Evolutionary conservation across 92 coral and sea anemone species (phyloP).

Genomic region (Siderastrea siderea): DNA sequence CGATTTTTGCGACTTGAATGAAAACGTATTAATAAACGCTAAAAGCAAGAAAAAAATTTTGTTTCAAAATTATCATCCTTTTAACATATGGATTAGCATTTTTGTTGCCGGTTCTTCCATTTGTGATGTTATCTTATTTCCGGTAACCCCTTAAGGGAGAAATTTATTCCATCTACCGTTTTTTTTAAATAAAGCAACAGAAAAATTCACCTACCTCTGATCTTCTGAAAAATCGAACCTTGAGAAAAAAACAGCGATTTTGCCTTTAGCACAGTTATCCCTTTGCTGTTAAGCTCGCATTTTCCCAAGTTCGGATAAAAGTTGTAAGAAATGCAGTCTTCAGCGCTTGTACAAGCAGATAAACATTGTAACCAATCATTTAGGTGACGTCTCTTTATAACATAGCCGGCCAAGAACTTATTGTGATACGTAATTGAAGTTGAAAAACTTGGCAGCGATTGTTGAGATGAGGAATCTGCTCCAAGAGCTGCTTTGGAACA

Average conservation of each 20-base stretch:
- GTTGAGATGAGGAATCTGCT: not conserved
- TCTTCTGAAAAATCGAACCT: slow-evolving; percentile 21
- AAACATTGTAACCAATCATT: slow-evolving; percentile 18
- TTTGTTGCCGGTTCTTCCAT: no score
- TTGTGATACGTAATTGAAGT: not conserved
- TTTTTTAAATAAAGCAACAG: no score
- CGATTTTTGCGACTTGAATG: no score
- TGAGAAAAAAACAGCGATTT: not conserved
- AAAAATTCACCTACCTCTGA: not conserved
- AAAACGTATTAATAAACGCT: no score
- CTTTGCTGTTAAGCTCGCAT: slow-evolving; percentile 5
- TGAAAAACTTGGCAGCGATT: not conserved
- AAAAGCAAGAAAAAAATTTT: no score
- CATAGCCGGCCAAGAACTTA: not conserved
- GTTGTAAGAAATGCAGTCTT: slow-evolving; percentile 23
- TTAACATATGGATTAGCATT: no score
- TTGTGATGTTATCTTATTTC: no score
- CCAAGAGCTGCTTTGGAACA: not conserved
- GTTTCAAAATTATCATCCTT: no score
- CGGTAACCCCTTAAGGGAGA: no score
- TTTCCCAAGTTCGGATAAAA: not conserved
- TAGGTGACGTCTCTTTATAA: not conserved
- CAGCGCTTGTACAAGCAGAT: not conserved
- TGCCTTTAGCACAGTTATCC: not conserved
- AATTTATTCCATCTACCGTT: no score